These are phyloP conservation scores for Castor canadensis DNA, from an alignment of 2,113 vertebrate genomes.

Conservation along the genomic window DNA sequence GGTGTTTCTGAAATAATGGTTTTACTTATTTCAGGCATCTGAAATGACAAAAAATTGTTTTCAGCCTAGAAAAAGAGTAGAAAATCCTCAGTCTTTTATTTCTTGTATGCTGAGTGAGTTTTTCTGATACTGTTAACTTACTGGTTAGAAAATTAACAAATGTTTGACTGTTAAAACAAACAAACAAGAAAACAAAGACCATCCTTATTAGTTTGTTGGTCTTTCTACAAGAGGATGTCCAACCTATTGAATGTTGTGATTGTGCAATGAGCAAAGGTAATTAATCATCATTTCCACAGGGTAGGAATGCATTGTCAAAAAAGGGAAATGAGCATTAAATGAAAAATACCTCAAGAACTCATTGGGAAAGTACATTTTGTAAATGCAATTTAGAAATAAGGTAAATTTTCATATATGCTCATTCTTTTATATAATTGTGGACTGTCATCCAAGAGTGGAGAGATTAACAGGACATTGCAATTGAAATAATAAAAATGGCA, in stretches of 20 bases:
- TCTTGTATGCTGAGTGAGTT: neutral
- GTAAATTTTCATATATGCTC: neutral
- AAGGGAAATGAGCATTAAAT: neutral
- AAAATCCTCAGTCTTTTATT: neutral
- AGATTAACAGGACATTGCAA: neutral
- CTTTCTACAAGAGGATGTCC: neutral
- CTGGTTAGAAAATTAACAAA: neutral
- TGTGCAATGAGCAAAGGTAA: neutral
- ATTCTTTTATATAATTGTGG: neutral
- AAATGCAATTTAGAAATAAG: neutral
- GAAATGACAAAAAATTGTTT: constrained; percentile 37
- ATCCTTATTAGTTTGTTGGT: neutral
- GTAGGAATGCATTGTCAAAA: neutral
- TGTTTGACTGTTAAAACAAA: neutral
- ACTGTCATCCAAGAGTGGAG: neutral
- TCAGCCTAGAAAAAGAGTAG: neutral
- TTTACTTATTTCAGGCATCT: neutral
- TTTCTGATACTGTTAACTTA: neutral
- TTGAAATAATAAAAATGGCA: constrained; percentile 21
- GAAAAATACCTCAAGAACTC: neutral
- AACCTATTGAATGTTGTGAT: neutral
- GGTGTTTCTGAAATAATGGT: neutral
- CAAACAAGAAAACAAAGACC: neutral
- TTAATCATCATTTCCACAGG: neutral
- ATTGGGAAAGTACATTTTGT: neutral